Percentiles rank a stretch among this genome's conserved stretches.
Conservation (phyloP, 2,797 vertebrate species). For the Malurus leucopterus region DNA sequence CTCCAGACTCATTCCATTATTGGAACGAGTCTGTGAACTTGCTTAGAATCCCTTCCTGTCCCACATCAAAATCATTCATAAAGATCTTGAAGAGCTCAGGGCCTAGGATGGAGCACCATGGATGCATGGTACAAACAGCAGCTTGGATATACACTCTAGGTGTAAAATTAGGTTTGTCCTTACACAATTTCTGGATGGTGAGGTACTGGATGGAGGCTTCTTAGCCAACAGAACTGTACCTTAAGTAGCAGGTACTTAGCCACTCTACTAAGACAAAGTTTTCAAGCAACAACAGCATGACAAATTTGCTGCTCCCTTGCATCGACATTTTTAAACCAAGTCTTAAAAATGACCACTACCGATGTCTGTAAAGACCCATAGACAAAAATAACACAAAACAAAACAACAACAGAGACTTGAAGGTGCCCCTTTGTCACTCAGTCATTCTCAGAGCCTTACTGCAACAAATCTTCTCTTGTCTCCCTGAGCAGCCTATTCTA, state of each 20-base stretch:
- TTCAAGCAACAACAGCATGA: not conserved
- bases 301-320: not conserved
- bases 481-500: not conserved
- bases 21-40: not conserved
- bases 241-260: not conserved
- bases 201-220: not conserved
- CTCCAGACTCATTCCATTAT: not conserved
- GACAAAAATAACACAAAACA: not conserved
- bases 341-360: not conserved
- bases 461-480: accelerated
- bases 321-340: not conserved
- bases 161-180: not conserved
- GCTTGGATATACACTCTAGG: not conserved
- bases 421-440: not conserved
- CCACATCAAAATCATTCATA: not conserved
- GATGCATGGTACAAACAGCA: not conserved
- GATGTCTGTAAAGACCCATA: not conserved
- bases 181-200: not conserved
- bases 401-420: not conserved
- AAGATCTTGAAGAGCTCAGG: not conserved
- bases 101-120: not conserved
- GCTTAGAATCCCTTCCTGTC: not conserved
- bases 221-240: not conserved
- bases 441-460: not conserved
- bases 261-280: not conserved